Base-by-base conservation (phyloP, 2,888 invertebrate species). In the Cyaniris semiargus region DNA sequence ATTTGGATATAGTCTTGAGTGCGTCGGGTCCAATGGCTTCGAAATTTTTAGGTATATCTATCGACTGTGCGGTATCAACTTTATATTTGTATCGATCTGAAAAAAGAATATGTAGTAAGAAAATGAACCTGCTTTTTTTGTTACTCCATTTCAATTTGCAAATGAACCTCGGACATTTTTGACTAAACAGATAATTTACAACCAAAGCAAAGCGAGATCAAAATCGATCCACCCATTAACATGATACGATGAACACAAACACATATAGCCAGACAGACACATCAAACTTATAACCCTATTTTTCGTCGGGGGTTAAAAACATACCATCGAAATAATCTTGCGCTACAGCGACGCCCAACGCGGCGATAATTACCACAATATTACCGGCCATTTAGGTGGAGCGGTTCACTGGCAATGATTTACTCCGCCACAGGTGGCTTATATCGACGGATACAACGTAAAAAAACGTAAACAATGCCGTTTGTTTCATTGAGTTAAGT, bases 401-500 rank as follows among this genome's bases (percentile, higher is more conserved):
- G 80, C 79, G 60, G 75, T 77, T 60, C 78, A 76, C 78, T 78
- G 79, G 80, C 80, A 76, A 81, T 82, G 82, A 82, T 83, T 81
- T 82, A 81, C 79, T 48, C 56, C 34, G 80, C 80, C 81, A 84
- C 88, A 89, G 88, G 86, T 88, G 89, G 84, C 83, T 86, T 90
- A 89, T 90, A 89, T 89, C 84, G 79, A 80, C 78, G 79, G 75
- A 78, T 80, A 78, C 75, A 87, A 87, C 86, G 83, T 83, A 81
- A 85, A 86, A 84, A 84, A 80, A 81, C 79, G 77, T 80, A 82
- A 85, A 89, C 89, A 88, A 88, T 86, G 80, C 83, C 87, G 85
- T 88, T 87, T 88, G 87, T 86, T 84, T 84, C 81, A 83, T 83
- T 84, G 84, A 81, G 80, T 81, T 82, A 82, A 84, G 83, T 83